Conservation (phyloP, 2,113 vertebrate species). For the Zootoca vivipara region DNA sequence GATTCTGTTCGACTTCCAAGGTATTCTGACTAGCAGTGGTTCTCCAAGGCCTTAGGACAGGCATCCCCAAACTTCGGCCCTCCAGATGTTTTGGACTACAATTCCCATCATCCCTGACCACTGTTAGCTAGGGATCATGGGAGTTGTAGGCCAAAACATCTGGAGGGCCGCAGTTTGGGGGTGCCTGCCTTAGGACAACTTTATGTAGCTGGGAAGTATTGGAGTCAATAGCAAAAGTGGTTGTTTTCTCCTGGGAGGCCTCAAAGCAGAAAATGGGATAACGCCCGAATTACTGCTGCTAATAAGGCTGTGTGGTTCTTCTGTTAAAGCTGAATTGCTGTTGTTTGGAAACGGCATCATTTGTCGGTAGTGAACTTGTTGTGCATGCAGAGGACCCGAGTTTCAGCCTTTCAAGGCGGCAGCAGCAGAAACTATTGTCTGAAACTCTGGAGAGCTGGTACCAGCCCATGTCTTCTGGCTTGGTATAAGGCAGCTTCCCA, state of each 20-base stretch:
- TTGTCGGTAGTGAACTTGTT: too few relatives aligned
- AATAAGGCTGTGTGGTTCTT: neutral
- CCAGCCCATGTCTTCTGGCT: too few relatives aligned
- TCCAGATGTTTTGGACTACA: too few relatives aligned
- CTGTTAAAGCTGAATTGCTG: conserved; percentile 14
- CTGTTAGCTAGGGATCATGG: too few relatives aligned
- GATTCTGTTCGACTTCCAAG: too few relatives aligned
- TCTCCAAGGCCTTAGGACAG: too few relatives aligned
- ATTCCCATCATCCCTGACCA: too few relatives aligned
- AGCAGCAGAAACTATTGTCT: neutral
- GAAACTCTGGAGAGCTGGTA: neutral
- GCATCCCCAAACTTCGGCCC: too few relatives aligned
- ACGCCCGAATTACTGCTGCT: neutral
- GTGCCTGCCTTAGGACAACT: too few relatives aligned
- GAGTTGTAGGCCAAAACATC: too few relatives aligned
- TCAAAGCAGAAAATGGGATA: neutral
- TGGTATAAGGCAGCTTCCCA: neutral
- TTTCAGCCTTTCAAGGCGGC: neutral
- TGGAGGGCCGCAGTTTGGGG: too few relatives aligned
- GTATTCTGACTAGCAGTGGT: too few relatives aligned
- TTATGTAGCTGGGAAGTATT: neutral
- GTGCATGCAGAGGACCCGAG: neutral
- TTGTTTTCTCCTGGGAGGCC: rapidly evolving
- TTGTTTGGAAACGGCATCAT: neutral
- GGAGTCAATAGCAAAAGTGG: neutral